Base-by-base conservation (phyloP, 2,113 vertebrate genomes). In the Lophotis ruficrista region DNA sequence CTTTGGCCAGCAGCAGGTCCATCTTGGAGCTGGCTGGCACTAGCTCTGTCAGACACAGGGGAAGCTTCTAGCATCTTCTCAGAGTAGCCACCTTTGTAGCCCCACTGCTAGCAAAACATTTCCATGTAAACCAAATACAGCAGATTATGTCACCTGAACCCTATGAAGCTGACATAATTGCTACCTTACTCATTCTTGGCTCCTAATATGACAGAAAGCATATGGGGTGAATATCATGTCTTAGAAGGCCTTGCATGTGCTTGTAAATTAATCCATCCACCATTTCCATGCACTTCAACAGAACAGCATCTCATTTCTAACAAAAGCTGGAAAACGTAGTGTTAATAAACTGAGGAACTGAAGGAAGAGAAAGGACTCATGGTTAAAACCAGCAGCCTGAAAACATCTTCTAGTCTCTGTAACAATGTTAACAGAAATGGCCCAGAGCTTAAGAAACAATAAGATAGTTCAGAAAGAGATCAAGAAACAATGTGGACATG, bases 11-110 rank as follows among this genome's bases (percentile, higher is more conserved):
- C 41, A 43, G 41, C 14, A 6, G 41, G 41, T 71, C 33, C 3
- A 0, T 47, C 27, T 58, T 68, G 33, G 37, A 75, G 4, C 8
- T 2, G 1, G 7, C 30, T 87, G n/a, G 5, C 5, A 3, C 9
- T 45, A 33, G 4, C 5, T 66, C 6, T 65, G 4, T 14, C 6
- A 16, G 45, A 51, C 19, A 21, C 9, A 8, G 16, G 31, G 5
- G 17, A 70, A 84, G 14, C 5, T 79, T 61, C 70, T 5, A 3
- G 3, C 22, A 24, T 15, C 33, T 56, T 41, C 19, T 53, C 30
- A 57, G 21, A 41, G 47, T 61, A 79, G 14, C 13, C 9, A 43
- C 4, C 3, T 3, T 7, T 27, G 8, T 31, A n/a, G 9, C 13
- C 8, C 5, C 2, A 4, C n/a, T 3, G 3, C 13, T 65, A 21